Evolutionary conservation across 2,888 invertebrate species (phyloP).

Genomic region (Mythimna loreyi): DNA sequence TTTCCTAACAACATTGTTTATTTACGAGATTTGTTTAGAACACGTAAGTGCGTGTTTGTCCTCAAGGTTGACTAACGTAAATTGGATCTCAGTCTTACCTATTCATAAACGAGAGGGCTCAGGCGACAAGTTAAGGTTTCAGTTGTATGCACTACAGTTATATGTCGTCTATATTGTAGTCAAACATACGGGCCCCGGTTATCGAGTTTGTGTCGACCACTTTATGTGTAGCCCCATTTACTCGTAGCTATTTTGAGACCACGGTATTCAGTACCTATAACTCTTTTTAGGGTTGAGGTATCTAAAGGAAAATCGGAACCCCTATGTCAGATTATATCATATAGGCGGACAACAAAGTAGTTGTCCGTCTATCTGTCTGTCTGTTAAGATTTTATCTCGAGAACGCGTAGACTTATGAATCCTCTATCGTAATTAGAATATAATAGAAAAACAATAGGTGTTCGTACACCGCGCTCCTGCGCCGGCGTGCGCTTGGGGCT

Average conservation of each 20-base stretch:
- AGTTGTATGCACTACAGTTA: constrained; percentile 42
- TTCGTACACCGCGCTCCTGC: no score
- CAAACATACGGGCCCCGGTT: constrained; percentile 24
- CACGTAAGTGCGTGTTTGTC: constrained; percentile 43
- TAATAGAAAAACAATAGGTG: no score
- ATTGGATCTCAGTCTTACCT: constrained; percentile 71
- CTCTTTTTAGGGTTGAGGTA: no score
- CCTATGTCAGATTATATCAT: no score
- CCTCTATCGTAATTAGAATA: no score
- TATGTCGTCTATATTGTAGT: constrained; percentile 41
- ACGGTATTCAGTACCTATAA: no score
- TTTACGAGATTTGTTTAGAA: constrained; percentile 45
- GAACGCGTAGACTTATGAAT: no score
- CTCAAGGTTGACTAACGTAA: constrained; percentile 64
- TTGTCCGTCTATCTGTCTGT: no score
- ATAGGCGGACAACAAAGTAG: no score
- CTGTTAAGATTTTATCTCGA: no score
- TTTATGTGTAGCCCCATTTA: constrained; percentile 6
- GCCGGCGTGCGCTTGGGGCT: no score
- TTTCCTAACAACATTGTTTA: constrained; percentile 24
- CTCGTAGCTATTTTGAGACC: constrained; percentile 16
- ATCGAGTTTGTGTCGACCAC: constrained; percentile 11
- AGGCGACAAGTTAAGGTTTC: constrained; percentile 65
- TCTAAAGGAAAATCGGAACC: no score
- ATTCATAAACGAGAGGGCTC: constrained; percentile 68